Evolutionary conservation across 2,797 vertebrate species (phyloP).

Genomic region (Squalus acanthias): DNA sequence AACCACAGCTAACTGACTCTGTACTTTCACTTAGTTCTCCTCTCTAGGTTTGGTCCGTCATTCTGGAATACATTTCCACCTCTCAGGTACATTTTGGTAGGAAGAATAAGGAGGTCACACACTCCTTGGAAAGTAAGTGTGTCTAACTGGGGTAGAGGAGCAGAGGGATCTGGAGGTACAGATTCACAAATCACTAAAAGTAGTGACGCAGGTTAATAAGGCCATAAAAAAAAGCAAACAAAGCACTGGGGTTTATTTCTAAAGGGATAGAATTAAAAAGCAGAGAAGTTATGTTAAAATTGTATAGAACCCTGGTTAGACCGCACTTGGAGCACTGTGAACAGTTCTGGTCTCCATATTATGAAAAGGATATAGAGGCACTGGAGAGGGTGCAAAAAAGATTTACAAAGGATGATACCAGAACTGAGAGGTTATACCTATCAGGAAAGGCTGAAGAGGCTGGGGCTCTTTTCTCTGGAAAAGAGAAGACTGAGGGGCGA

Average conservation of each 20-base stretch:
- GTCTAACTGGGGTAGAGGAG: neutral
- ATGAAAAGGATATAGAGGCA: neutral
- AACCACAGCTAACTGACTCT: too few species aligned
- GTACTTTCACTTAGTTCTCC: too few species aligned
- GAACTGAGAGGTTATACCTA: neutral
- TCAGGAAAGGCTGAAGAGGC: neutral
- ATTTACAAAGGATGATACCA: too few species aligned
- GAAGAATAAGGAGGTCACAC: neutral
- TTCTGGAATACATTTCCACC: neutral
- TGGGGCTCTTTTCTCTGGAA: neutral
- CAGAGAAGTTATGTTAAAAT: neutral
- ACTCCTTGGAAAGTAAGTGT: neutral
- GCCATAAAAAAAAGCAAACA: neutral
- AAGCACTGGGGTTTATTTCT: neutral
- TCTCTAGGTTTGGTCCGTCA: too few species aligned
- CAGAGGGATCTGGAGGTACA: neutral
- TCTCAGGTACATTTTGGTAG: neutral
- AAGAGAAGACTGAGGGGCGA: neutral
- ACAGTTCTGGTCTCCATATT: neutral
- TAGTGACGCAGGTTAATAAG: neutral
- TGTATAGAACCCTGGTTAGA: neutral
- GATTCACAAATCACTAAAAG: neutral
- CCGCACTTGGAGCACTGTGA: neutral
- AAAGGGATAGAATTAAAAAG: neutral
- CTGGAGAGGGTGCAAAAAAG: neutral